Evolutionary conservation across 2,113 vertebrate species (phyloP), one percentile per base, ranked within the genome.

Genomic region (Anoura caudifer): DNA sequence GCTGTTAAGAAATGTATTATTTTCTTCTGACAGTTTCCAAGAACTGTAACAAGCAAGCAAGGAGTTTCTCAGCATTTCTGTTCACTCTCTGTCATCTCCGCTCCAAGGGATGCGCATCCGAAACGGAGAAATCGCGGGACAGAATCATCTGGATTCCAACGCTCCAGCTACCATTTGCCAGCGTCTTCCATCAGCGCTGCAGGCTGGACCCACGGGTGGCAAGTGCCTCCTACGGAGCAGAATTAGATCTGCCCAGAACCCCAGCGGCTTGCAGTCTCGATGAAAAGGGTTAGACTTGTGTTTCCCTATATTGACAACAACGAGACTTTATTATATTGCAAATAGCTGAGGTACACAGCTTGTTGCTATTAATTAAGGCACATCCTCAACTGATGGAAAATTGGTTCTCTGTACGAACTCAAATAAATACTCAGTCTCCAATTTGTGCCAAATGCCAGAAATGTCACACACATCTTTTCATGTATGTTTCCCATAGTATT

Each of bases 161-260:
- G 4, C 17, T 3, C 17, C 19, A 7, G 22, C 17, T 31, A 26
- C 59, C 31, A 7, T 7, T n/a, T 3, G 10, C 69, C 28, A 5
- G 2, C 4, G 33, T 33, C 17, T 7, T 22, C 59, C 19, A 4
- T 33, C 2, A 45, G 19, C 17, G 0, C 3, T 4, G 4, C 0
- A 2, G 28, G 65, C 16, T 6, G 7, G 15, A 24, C 4, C 9
- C 19, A 4, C 8, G 26, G 12, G 90, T 9, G 43, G 17, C 7
- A 26, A 20, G 3, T 13, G 14, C 5, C 0, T 9, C 14, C 33
- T 45, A 4, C 17, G 19, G 31, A 61, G 16, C 2, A 19, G 36
- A 33, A 4, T 72, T 45, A 20, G 19, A 63, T 3, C 26, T 70
- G 4, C 31, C 59, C n/a, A 12, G 9, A 80, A 87, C 50, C 6